phyloP scores from a whole-genome alignment of 1,140 invertebrate species.

The Sycophila sp. region DNA sequence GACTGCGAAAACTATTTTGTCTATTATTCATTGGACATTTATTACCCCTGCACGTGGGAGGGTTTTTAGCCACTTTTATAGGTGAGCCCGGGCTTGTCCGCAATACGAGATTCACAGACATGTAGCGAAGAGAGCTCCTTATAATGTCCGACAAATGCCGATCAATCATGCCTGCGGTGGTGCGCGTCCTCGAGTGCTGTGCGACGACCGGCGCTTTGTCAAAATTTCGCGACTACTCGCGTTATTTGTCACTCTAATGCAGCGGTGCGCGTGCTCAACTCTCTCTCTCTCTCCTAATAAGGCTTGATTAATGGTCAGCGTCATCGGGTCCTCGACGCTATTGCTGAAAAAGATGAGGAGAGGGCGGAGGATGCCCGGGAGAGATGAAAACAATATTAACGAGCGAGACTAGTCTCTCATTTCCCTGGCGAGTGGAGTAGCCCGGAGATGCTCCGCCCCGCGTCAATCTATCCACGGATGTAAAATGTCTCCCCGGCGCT shows the following conservation, averaged over 20 bases:
- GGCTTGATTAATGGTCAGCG: slow-evolving; percentile 28
- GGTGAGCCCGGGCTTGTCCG: too few relatives aligned
- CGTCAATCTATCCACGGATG: too few relatives aligned
- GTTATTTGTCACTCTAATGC: slow-evolving; percentile 31
- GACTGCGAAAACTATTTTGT: too few relatives aligned
- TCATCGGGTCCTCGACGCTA: neutral
- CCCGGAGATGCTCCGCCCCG: too few relatives aligned
- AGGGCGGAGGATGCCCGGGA: neutral
- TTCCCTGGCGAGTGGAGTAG: too few relatives aligned
- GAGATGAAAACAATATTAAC: neutral
- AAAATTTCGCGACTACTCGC: slow-evolving; percentile 14
- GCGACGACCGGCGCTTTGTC: neutral
- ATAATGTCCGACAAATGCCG: neutral
- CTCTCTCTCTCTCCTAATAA: slow-evolving; percentile 24
- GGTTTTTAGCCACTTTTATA: too few relatives aligned
- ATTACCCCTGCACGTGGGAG: too few relatives aligned
- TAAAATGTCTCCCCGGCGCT: too few relatives aligned
- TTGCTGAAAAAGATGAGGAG: neutral
- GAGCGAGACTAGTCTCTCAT: neutral
- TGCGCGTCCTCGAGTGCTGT: neutral
- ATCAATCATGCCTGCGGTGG: neutral
- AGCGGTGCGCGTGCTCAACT: neutral
- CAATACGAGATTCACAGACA: too few relatives aligned
- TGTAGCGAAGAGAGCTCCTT: too few relatives aligned
- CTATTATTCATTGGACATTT: too few relatives aligned